Conservation (phyloP, 1,140 invertebrate species). For the Tetramorium alpestre region DNA sequence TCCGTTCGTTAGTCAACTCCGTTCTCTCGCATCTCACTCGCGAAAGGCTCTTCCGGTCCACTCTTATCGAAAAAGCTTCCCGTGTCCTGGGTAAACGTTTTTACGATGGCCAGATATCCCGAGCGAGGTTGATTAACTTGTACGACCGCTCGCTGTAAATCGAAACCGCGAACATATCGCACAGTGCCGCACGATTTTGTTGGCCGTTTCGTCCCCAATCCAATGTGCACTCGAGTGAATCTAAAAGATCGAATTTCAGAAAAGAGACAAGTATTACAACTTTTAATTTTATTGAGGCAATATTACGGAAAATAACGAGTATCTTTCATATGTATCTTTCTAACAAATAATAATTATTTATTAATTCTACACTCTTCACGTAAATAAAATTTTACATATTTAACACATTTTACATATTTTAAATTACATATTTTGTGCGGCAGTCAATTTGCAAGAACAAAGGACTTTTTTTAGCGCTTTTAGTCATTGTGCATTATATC, state of each 20-base stretch:
- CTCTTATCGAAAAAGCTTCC: slow-evolving; percentile 44
- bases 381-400: neutral
- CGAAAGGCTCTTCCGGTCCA: neutral
- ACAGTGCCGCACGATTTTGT: neutral
- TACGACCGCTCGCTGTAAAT: slow-evolving; percentile 33
- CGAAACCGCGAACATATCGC: slow-evolving; percentile 49
- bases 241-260: neutral
- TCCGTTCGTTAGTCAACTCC: slow-evolving; percentile 66
- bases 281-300: neutral
- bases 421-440: neutral
- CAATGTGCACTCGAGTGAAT: neutral
- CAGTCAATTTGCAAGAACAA: neutral
- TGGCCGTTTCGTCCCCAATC: neutral
- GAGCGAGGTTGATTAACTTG: slow-evolving; percentile 49
- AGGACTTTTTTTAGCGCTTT: neutral
- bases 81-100: slow-evolving; percentile 27
- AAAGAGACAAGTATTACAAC: neutral
- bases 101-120: slow-evolving; percentile 29
- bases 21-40: slow-evolving; percentile 37
- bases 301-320: neutral
- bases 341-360: neutral
- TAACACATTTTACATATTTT: neutral
- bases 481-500: slow-evolving; percentile 10
- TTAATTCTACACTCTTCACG: neutral
- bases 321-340: neutral